Evolutionary conservation across 2,888 invertebrate species (phyloP).

Genomic region (Leucophenga maculata): DNA sequence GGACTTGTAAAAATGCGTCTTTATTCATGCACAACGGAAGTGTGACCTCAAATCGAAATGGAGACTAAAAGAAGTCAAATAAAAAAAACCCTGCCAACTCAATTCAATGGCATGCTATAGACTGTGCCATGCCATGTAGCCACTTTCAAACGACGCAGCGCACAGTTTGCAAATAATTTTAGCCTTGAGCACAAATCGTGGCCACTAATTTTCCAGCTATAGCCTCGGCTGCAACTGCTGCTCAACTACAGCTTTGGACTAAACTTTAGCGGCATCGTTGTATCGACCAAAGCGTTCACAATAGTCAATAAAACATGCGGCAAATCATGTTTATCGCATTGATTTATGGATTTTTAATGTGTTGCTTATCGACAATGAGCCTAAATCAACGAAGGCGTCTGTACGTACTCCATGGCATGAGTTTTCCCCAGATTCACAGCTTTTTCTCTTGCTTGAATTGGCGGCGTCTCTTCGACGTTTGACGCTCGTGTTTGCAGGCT

Average conservation of each 20-base stretch:
- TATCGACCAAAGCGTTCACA: constrained; percentile 53
- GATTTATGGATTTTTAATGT: constrained; percentile 73
- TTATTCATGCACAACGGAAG: neutral
- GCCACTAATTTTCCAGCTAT: constrained; percentile 21
- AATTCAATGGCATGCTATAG: neutral
- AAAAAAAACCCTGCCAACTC: neutral
- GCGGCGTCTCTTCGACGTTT: neutral
- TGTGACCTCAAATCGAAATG: constrained; percentile 4
- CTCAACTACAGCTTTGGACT: neutral
- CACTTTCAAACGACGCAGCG: neutral
- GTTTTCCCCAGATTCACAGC: neutral
- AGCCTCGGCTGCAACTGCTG: neutral
- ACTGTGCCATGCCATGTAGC: neutral
- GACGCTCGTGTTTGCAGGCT: constrained; percentile 50
- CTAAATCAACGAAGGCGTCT: constrained; percentile 59
- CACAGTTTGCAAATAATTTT: constrained; percentile 9
- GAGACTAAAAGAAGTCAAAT: neutral
- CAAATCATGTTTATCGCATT: constrained; percentile 73
- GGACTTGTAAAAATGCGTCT: neutral
- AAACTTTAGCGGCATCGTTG: constrained; percentile 12
- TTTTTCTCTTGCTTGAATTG: neutral
- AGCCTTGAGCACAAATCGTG: constrained; percentile 23
- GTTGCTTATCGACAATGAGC: constrained; percentile 71
- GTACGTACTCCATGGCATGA: too few species aligned
- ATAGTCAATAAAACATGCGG: constrained; percentile 73